Evolutionary conservation across 2,113 vertebrate species (phyloP), one percentile per base, ranked within the genome.

Genomic region (Rhynchopsitta pachyrhyncha): DNA sequence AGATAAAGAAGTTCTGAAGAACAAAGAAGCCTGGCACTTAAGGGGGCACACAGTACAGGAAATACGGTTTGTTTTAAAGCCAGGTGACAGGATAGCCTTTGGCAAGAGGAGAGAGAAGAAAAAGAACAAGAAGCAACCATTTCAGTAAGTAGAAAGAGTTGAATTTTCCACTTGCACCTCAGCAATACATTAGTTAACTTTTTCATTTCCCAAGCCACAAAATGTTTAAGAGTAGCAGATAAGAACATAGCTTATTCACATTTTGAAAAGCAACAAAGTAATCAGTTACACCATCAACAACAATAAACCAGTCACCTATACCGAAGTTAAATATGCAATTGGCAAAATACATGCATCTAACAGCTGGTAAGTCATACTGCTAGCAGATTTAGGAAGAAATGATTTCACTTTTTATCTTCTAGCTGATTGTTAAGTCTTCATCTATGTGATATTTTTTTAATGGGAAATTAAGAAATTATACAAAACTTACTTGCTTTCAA

Each of bases 291-390:
- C 50, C 57, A 82, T 39, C 86, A 86, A 75, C 63, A 86, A 37
- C 73, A 88, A 92, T 74, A 90, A 96, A 95, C 53, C 79, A 94
- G 86, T 78, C 67, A 86, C 44, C 63, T 74, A 42, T 44, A 46
- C 0, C 74, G 33, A 74, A 88, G 55, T 68, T 74, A 90, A 92
- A 90, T 77, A 88, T 66, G 90, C 75, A 59, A 70, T 1, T 39
- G 71, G 29, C 92, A 69, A n/a, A 67, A 90, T 74, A 86, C 37
- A 75, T 74, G 63, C n/a, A 41, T 68, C 59, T 78, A 92, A 93
- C 86, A 97, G 86, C 94, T 94, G 83, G 60, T 64, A 88, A 95
- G 73, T 71, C 66, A 73, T 42, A 27, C 33, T 63, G 64, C 23
- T 41, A 55, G 88, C 73, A 92, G 77, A 47, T 86, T 75, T 47